Evolutionary conservation across 1,140 invertebrate species (phyloP), one percentile per base, ranked within the genome.

Genomic region (Drosophila miranda): DNA sequence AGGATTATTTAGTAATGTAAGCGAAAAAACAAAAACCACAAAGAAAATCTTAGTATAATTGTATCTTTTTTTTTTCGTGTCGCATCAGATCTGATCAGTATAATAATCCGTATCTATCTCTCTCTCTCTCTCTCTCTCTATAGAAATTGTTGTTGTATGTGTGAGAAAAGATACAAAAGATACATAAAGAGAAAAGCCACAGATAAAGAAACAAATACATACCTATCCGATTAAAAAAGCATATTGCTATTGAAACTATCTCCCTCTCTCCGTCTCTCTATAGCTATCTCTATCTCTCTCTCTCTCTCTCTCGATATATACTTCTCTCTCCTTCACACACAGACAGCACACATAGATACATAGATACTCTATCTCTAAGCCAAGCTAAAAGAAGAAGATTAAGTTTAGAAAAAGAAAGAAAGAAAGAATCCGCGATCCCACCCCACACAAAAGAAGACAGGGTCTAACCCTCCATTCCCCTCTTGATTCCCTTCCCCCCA

Each of bases 81-180:
- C 34, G 13, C 34, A 45, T 19, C 43, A 38, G 34, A 38, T 38
- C 34, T 13, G 34, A 38, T 38, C 11, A 13, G 34, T 13, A 38
- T 38, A 13, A 13, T 38, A 38, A 13, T 38, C 11, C 34, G 11
- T 13, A 13, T 11, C 11, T 38, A 11, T 13, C 34, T 38, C 11
- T 34, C 8, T 38, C 34, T 13, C 34, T 38, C 11, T 34, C 8
- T 30, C 30, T 30, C 30, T 49, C 5, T 8, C 4, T 52, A 74
- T 54, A 74, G 50, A 55, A 67, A 52, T 75, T 61, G 54, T 75
- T 75, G 73, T 75, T 75, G 73, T 75, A 43, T 67, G 73, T 75
- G 74, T 75, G 56, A 61, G 34, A 59, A 59, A 21, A 26, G 16
- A 42, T 41, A 59, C 16, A n/a, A 21, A 49, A 50, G 2, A 30